These are phyloP conservation scores for Nothobranchius kuhntae DNA, from an alignment of 2,113 vertebrate species.

Conservation along the genomic window DNA sequence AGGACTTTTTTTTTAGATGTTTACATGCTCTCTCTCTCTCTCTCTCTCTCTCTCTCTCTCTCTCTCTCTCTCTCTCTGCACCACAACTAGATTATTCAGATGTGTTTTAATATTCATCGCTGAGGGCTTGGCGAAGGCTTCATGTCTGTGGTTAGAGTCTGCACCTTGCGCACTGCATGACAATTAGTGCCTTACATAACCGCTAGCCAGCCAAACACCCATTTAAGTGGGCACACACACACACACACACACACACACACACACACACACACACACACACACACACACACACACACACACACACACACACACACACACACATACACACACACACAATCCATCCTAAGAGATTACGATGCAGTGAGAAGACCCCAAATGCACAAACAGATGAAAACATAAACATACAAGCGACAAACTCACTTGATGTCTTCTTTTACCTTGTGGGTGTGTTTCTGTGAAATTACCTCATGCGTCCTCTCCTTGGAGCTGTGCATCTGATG, in stretches of 20 bases:
- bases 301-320: too few relatives aligned
- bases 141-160: conserved; percentile 61
- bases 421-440: conserved; percentile 28
- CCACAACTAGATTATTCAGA: conserved; percentile 44
- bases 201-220: conserved; percentile 52
- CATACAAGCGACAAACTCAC: conserved; percentile 39
- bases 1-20: conserved; percentile 45
- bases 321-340: too few relatives aligned
- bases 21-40: conserved; percentile 29
- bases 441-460: conserved; percentile 42
- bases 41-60: neutral
- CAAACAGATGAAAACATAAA: conserved; percentile 34
- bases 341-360: conserved; percentile 18
- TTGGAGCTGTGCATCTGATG: conserved; percentile 18
- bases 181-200: conserved; percentile 72
- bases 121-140: conserved; percentile 50
- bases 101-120: conserved; percentile 62
- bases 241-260: conserved; percentile 3
- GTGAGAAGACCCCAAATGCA: conserved; percentile 26
- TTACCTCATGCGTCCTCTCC: conserved; percentile 18
- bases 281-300: neutral
- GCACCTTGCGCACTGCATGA: conserved; percentile 61
- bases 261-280: too few relatives aligned
- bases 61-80: conserved; percentile 13
- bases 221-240: conserved; percentile 27